Percentiles rank a stretch among this genome's conserved stretches.
These are phyloP conservation scores for Pogonomyrmex californicus DNA, from an alignment of 1,140 invertebrate species.

Conservation along the genomic window DNA sequence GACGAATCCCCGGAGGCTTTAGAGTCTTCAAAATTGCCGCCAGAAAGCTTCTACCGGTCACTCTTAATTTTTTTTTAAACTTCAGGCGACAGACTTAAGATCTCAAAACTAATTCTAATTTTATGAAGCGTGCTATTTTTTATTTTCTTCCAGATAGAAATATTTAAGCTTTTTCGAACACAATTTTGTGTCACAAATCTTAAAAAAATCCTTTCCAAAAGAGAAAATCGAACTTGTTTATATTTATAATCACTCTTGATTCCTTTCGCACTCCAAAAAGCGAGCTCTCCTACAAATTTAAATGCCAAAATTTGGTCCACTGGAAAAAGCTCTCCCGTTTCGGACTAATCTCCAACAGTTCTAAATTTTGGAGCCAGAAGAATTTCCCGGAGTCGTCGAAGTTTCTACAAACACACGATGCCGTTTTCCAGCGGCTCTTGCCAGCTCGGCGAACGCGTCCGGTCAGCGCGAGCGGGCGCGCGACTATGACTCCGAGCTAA, in stretches of 20 bases:
- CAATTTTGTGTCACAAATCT: neutral
- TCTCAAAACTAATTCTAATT: neutral
- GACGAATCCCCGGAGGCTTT: neutral
- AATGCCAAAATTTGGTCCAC: no score
- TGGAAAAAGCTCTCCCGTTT: neutral
- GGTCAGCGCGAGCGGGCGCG: conserved; percentile 45
- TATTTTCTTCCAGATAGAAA: neutral
- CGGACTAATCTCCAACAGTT: neutral
- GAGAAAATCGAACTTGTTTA: neutral
- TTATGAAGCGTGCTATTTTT: neutral
- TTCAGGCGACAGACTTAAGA: neutral
- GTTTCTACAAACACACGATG: neutral
- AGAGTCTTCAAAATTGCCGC: neutral
- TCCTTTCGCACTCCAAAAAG: neutral
- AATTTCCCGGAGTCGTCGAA: neutral
- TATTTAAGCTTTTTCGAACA: neutral
- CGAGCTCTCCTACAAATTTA: neutral
- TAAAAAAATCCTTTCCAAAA: no score
- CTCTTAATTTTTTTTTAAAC: neutral
- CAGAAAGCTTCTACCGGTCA: neutral
- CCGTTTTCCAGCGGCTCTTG: conserved; percentile 9
- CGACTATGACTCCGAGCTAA: conserved; percentile 62
- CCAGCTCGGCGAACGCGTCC: conserved; percentile 37
- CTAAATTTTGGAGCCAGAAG: neutral
- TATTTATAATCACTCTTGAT: neutral